Percentiles rank a stretch among this genome's conserved stretches.
Evolutionary conservation across 2,888 invertebrate species (phyloP).

Genomic region (Eubasilissa splendida): DNA sequence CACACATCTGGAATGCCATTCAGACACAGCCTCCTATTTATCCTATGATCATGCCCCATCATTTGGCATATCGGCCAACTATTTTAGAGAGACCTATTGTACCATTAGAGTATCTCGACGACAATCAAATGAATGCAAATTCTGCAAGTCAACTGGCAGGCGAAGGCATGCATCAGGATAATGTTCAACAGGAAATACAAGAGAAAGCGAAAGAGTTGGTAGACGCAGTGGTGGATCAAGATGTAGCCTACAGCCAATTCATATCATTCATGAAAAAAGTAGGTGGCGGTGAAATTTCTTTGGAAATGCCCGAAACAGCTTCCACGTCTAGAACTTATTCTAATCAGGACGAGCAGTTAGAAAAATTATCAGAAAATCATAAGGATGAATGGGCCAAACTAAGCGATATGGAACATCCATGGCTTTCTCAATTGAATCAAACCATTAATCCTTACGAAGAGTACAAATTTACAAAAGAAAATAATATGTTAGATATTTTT

Average conservation of each 20-base stretch:
- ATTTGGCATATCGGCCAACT: constrained; percentile 42
- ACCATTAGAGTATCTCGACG: constrained; percentile 68
- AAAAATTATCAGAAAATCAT: constrained; percentile 75
- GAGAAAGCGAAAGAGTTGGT: constrained; percentile 75
- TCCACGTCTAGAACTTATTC: constrained; percentile 62
- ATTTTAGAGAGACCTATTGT: constrained; percentile 62
- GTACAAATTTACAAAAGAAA: constrained; percentile 87
- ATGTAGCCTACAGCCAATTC: constrained; percentile 84
- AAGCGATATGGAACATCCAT: constrained; percentile 79
- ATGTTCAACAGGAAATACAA: constrained; percentile 67
- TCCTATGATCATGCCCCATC: constrained; percentile 51
- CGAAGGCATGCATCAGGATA: constrained; percentile 21
- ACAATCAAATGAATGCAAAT: constrained; percentile 62
- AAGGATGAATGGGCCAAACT: constrained; percentile 87
- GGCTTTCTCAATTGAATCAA: constrained; percentile 78
- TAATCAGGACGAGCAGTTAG: constrained; percentile 67
- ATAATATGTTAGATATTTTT: constrained; percentile 84
- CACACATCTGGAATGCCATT: constrained; percentile 62
- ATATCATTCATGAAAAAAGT: constrained; percentile 89
- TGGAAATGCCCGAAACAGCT: constrained; percentile 69
- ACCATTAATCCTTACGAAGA: constrained; percentile 73
- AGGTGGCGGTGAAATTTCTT: constrained; percentile 77
- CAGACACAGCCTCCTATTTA: constrained; percentile 58
- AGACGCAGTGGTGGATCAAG: constrained; percentile 75
- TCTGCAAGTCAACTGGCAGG: constrained; percentile 60